Base-by-base conservation (phyloP, 2,888 invertebrate species). In the Ischnura elegans region DNA sequence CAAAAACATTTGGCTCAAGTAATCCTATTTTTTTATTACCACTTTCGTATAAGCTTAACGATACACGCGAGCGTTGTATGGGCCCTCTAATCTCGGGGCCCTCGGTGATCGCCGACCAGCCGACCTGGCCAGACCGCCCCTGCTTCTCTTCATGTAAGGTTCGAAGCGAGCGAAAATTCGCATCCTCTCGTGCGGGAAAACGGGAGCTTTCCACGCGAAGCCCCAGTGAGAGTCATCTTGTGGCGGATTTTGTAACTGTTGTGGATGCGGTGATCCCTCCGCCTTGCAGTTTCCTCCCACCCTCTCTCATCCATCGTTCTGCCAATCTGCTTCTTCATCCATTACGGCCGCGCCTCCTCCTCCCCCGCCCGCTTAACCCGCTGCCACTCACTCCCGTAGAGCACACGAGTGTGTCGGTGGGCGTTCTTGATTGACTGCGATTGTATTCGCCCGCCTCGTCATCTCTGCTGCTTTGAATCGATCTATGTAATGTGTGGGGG, bases 391-490 rank as follows among this genome's bases (percentile, higher is more conserved):
- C 76, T 36, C 21, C n/a, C n/a, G 10, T 36, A 10, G n/a, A n/a
- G 36, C 10, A 0, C 29, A 19, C 25, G 36, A 1, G 36, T 13
- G 76, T 76, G 36, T 36, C 76, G 29, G 36, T 36, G 76, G 36
- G 76, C 36, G 76, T 76, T 29, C 36, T 76, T 36, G 29, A 61
- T 61, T 61, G 61, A 25, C 61, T 61, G 61, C n/a, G 61, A 76
- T 76, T 76, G 76, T 76, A 36, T 76, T 76, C 29, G 76, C 76
- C 25, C 76, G 76, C 10, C 76, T 76, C 76, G 36, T 76, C 76
- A 76, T 76, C 76, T 36, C 36, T 36, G 2, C 76, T 13, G 36
- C n/a, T 10, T 0, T 76, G 76, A 8, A 76, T 76, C 76, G 76
- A 76, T 76, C 25, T 8, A 19, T 19, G 61, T 19, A 25, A 61